phyloP scores from a whole-genome alignment of 30 jellyfish, hydroid and myxozoan genomes.

The Aurelia aurita region DNA sequence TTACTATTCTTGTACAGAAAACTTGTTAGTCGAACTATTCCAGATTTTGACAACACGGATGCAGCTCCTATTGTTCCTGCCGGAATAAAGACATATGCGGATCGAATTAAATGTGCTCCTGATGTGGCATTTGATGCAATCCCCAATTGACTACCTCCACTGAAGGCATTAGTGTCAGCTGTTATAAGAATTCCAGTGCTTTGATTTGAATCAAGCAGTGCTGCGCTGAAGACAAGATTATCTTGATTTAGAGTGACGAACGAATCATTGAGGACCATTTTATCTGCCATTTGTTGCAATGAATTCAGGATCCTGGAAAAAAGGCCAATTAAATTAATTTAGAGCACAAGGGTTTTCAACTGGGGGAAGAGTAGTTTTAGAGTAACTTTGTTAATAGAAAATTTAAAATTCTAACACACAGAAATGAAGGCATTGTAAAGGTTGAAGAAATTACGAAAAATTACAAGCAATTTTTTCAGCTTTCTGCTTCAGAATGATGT shows the following conservation, averaged over 20 bases:
- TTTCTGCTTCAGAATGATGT: too few species aligned
- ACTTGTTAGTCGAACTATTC: slow-evolving; percentile 12
- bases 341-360: too few species aligned
- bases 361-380: too few species aligned
- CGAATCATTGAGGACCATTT: not conserved
- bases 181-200: not conserved
- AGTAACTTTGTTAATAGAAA: too few species aligned
- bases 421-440: too few species aligned
- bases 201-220: not conserved
- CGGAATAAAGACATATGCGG: not conserved
- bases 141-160: not conserved
- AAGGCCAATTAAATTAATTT: not conserved
- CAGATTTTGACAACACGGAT: not conserved
- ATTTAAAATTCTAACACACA: too few species aligned
- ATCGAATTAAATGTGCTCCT: not conserved
- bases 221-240: not conserved
- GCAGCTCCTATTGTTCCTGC: slow-evolving; percentile 12
- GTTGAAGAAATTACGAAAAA: too few species aligned
- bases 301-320: slow-evolving; percentile 3
- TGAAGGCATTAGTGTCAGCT: not conserved
- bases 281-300: slow-evolving; percentile 7
- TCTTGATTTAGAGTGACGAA: not conserved
- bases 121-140: not conserved
- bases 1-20: slow-evolving; percentile 11
- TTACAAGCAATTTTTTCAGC: too few species aligned